phyloP scores from a whole-genome alignment of 2,797 vertebrate species.

The Sternarchorhynchus goeldii region DNA sequence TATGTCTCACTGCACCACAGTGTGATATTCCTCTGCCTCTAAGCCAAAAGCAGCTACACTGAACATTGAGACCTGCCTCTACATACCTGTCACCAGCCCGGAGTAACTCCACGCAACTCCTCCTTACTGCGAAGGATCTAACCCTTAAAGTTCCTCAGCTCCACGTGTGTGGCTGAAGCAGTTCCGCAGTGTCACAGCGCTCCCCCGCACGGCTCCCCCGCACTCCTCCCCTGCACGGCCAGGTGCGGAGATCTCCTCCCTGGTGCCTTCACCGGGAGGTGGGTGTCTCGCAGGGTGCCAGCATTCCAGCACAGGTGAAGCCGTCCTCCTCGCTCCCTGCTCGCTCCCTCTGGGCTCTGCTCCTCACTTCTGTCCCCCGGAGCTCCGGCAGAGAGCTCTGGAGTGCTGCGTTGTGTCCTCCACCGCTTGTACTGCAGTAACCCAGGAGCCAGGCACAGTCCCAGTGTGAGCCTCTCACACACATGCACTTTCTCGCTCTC shows the following conservation, averaged over 20 bases:
- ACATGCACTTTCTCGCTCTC: slow-evolving; percentile 45
- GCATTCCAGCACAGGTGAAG: too few species aligned
- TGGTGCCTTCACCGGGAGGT: too few species aligned
- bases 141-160: not conserved
- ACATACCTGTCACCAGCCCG: too few species aligned
- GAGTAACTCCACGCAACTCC: not conserved
- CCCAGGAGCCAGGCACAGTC: slow-evolving; percentile 49
- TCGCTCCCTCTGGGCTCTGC: not conserved
- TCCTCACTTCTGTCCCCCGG: slow-evolving; percentile 54
- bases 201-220: too few species aligned
- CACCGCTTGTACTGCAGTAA: slow-evolving; percentile 55
- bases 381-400: slow-evolving; percentile 32
- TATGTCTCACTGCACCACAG: slow-evolving; percentile 17
- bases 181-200: too few species aligned
- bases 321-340: too few species aligned
- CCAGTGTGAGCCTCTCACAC: slow-evolving; percentile 42
- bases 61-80: too few species aligned
- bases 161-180: not conserved
- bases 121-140: not conserved
- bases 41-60: not conserved
- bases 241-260: too few species aligned
- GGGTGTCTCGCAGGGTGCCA: too few species aligned
- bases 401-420: slow-evolving; percentile 44
- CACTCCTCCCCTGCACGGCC: too few species aligned
- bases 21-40: not conserved